A percentile compares a stretch with the other conserved stretches of the same genome.
Evolutionary conservation across 2,888 invertebrate species (phyloP).

Genomic region (Charanyca ferruginea): DNA sequence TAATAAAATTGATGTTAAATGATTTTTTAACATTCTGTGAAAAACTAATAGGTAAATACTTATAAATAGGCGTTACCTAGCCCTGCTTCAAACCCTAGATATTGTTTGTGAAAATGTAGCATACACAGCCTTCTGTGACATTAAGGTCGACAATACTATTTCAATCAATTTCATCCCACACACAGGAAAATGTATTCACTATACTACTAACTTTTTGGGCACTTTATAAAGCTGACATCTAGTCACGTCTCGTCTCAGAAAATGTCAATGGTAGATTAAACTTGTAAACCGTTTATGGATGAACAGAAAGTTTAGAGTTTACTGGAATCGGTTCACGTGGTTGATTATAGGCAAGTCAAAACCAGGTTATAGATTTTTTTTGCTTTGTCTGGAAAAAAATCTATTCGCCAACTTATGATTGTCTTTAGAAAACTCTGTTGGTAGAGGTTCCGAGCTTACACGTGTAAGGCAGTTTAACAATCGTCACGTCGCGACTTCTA

Average conservation of each 20-base stretch:
- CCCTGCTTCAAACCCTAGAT: too few species aligned
- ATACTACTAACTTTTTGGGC: slow-evolving; percentile 1
- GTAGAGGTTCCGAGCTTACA: too few species aligned
- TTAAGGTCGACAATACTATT: slow-evolving; percentile 9
- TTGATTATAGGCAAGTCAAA: neutral
- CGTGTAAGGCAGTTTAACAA: too few species aligned
- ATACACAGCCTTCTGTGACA: neutral
- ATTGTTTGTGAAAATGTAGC: neutral
- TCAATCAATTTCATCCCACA: slow-evolving; percentile 19
- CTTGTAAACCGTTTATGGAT: neutral
- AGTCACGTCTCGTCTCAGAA: neutral
- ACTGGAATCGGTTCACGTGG: neutral
- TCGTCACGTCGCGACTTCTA: too few species aligned
- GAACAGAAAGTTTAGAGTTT: neutral
- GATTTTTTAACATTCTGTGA: too few species aligned
- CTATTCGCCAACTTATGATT: too few species aligned
- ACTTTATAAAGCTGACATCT: neutral
- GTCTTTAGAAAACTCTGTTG: too few species aligned
- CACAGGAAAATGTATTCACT: neutral
- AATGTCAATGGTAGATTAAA: slow-evolving; percentile 11
- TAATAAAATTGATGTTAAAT: too few species aligned
- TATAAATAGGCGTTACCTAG: too few species aligned
- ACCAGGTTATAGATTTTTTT: neutral
- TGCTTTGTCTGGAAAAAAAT: neutral
- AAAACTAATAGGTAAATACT: too few species aligned